These are phyloP conservation scores for Merodon equestris DNA, from an alignment of 2,888 invertebrate species.

Conservation along the genomic window DNA sequence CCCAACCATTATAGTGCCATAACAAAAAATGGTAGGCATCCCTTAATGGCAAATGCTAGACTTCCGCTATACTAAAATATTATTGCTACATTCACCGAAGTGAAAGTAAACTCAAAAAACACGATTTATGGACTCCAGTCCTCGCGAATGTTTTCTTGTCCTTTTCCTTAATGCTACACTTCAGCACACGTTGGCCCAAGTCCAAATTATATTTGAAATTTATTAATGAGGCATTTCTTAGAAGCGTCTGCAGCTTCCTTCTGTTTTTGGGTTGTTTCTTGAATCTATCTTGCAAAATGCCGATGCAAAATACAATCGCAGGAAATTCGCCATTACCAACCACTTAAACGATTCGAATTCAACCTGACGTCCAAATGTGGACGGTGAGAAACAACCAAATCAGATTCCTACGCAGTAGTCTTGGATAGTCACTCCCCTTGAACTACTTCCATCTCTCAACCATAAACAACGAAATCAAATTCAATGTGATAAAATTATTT, in stretches of 20 bases:
- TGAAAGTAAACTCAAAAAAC: too few species aligned
- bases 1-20: too few species aligned
- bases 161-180: background rate
- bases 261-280: too few species aligned
- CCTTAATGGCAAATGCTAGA: too few species aligned
- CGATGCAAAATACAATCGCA: constrained; percentile 37
- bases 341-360: constrained; percentile 64
- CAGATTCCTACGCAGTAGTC: constrained; percentile 36
- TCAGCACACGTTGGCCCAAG: constrained; percentile 34
- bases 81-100: too few species aligned
- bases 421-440: constrained; percentile 42
- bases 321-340: constrained; percentile 48
- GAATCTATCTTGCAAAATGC: too few species aligned
- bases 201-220: constrained; percentile 33
- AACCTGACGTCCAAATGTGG: constrained; percentile 21
- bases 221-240: constrained; percentile 19
- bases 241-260: constrained; percentile 9
- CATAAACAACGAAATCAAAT: constrained; percentile 42
- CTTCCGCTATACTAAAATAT: too few species aligned
- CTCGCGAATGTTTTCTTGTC: background rate
- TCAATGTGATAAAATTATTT: constrained; percentile 58
- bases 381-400: constrained; percentile 18
- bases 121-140: constrained; percentile 3
- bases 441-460: constrained; percentile 60
- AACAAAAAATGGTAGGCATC: too few species aligned